phyloP scores from a whole-genome alignment of 2,113 vertebrate species.

The Tachycineta bicolor region DNA sequence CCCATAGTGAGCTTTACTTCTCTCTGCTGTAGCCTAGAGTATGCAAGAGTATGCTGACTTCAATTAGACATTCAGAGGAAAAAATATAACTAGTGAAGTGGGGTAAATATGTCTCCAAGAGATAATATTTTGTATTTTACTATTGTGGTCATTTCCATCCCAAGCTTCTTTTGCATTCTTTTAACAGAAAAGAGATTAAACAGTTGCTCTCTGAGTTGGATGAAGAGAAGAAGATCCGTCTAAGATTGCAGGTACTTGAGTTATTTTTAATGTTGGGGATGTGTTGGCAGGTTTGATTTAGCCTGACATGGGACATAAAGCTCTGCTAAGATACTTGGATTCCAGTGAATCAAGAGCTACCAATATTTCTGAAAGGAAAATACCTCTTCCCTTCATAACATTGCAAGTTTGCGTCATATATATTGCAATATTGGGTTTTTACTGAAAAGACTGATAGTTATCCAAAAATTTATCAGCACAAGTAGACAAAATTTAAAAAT shows the following conservation, averaged over 20 bases:
- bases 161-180: constrained; percentile 8
- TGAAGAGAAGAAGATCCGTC: constrained; percentile 93
- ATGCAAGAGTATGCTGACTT: not conserved
- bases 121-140: not conserved
- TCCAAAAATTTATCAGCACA: not conserved
- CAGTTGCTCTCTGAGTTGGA: constrained; percentile 90
- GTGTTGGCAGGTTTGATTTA: not conserved
- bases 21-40: not conserved
- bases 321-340: not conserved
- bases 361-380: not conserved
- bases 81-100: not conserved
- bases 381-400: not conserved
- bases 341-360: not conserved
- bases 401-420: not conserved
- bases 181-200: constrained; percentile 93
- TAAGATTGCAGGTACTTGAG: constrained; percentile 88
- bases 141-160: not conserved
- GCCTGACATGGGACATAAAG: not conserved
- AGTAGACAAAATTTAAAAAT: not conserved
- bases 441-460: not conserved
- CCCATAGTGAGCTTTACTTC: not conserved
- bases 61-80: not conserved
- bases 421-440: not conserved
- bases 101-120: not conserved
- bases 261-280: not conserved